A percentile compares a stretch with the other conserved stretches of the same genome.
Evolutionary conservation across 2,113 vertebrate genomes (phyloP).

Genomic region (Acrocephalus kingi): DNA sequence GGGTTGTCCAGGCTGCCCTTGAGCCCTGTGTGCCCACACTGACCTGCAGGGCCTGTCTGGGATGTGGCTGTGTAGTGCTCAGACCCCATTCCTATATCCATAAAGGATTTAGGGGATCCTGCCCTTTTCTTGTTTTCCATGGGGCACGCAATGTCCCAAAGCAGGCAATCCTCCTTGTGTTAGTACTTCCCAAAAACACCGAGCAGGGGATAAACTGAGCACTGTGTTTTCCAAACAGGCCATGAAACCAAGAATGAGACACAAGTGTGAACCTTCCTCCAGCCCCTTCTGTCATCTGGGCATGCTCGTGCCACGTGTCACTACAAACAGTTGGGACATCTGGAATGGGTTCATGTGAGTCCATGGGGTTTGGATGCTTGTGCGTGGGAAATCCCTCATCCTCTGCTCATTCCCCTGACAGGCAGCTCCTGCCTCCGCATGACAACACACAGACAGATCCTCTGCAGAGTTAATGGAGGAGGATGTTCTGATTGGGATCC

Average conservation of each 20-base stretch:
- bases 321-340: neutral
- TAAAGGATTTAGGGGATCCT: neutral
- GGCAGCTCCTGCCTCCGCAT: neutral
- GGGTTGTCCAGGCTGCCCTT: neutral
- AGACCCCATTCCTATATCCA: neutral
- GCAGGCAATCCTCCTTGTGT: neutral
- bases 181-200: neutral
- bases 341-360: slow-evolving; percentile 1
- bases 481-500: neutral
- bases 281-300: neutral
- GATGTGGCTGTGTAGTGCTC: neutral
- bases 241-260: neutral
- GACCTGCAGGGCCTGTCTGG: neutral
- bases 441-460: neutral
- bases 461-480: neutral
- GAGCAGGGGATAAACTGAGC: neutral
- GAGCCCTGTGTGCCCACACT: neutral
- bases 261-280: neutral
- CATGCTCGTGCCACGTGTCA: neutral
- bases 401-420: neutral
- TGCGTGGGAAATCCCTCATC: neutral
- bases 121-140: neutral
- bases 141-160: neutral
- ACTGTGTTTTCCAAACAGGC: neutral
- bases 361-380: neutral